phyloP scores from a whole-genome alignment of 2,797 vertebrate genomes.

The Sternarchorhynchus goeldii region DNA sequence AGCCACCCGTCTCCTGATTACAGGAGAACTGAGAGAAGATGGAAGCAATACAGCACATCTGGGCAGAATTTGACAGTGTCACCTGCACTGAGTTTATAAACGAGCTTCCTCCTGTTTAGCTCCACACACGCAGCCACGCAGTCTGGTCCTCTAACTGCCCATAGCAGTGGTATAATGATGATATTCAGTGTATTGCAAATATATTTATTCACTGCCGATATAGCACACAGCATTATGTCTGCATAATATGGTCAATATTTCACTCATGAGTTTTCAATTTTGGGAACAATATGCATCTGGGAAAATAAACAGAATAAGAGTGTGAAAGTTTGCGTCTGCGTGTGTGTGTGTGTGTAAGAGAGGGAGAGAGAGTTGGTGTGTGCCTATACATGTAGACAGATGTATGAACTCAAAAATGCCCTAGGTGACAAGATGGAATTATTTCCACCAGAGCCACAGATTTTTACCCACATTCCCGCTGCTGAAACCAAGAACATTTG shows the following conservation, averaged over 20 bases:
- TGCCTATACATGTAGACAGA: too few species aligned
- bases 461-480: constrained; percentile 40
- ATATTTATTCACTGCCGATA: constrained; percentile 8
- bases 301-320: background rate
- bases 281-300: constrained; percentile 8
- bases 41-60: background rate
- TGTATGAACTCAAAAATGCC: background rate
- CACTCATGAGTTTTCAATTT: constrained; percentile 12
- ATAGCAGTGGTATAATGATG: constrained; percentile 19
- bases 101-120: background rate
- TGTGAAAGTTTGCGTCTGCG: background rate
- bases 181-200: constrained; percentile 2
- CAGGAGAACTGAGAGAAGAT: background rate
- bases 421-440: constrained; percentile 10
- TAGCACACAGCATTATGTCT: background rate
- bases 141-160: constrained; percentile 6
- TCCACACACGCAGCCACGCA: background rate
- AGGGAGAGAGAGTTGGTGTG: too few species aligned
- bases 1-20: too few species aligned
- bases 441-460: constrained; percentile 3
- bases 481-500: constrained; percentile 54
- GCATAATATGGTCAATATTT: background rate
- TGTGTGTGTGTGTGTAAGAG: background rate
- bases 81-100: background rate
- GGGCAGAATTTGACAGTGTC: background rate